A percentile compares a stretch with the other conserved stretches of the same genome.
These are phyloP conservation scores for Microcebus griseorufus DNA, from an alignment of 2,113 vertebrate species.

Conservation along the genomic window DNA sequence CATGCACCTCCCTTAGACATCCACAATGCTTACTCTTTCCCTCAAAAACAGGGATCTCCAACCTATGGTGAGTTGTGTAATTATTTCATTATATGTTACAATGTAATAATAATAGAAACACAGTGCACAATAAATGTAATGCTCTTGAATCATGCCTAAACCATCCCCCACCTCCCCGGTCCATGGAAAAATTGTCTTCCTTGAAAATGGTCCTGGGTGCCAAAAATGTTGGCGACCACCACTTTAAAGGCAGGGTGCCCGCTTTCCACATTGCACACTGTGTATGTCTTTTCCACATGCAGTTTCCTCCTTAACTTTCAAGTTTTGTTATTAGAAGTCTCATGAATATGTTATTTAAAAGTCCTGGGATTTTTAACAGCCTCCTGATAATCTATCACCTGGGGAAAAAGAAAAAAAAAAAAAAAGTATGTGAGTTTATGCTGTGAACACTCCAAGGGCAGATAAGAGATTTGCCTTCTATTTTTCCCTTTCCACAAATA, in stretches of 20 bases:
- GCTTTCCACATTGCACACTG: neutral
- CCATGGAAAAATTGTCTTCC: no score
- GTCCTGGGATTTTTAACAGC: conserved; percentile 57
- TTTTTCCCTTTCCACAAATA: conserved; percentile 61
- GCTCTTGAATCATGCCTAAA: no score
- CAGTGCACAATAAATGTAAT: no score
- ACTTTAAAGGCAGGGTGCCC: neutral
- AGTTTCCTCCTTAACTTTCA: conserved; percentile 45
- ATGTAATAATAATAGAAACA: no score
- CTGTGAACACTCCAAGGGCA: conserved; percentile 52
- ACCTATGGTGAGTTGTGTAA: no score
- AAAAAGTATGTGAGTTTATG: neutral
- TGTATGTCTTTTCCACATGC: neutral
- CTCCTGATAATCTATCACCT: conserved; percentile 58
- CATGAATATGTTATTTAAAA: conserved; percentile 59
- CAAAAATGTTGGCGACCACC: no score
- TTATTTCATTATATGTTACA: no score
- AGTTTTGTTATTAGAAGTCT: conserved; percentile 66
- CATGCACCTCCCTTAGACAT: neutral
- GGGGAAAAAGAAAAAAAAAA: conserved; percentile 5
- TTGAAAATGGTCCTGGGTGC: no score
- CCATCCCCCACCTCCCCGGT: no score
- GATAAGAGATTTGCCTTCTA: conserved; percentile 56
- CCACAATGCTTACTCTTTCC: neutral
- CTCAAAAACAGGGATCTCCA: neutral